phyloP scores from a whole-genome alignment of 2,888 invertebrate species.

The Buathra laborator region DNA sequence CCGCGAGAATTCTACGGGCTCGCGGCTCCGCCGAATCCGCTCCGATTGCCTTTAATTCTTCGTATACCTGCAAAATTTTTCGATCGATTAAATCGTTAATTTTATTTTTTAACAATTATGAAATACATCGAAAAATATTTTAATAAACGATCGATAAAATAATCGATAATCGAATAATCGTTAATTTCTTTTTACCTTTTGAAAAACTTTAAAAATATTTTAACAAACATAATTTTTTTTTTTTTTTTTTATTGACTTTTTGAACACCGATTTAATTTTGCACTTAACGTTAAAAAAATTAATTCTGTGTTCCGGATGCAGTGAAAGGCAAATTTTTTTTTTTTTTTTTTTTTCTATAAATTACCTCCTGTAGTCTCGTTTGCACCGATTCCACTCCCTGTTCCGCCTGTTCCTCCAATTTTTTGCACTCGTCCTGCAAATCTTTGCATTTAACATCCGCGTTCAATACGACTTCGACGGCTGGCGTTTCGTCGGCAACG shows the following conservation, averaged over 20 bases:
- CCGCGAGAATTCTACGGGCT: slow-evolving; percentile 97
- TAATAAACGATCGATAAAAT: slow-evolving; percentile 37
- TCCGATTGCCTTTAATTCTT: slow-evolving; percentile 97
- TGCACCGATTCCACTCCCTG: slow-evolving; percentile 91
- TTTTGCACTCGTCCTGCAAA: slow-evolving; percentile 93
- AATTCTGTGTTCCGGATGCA: too few species aligned
- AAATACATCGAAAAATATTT: not conserved
- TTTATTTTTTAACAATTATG: not conserved
- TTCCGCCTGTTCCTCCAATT: slow-evolving; percentile 91
- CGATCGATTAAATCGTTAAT: not conserved
- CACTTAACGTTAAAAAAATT: too few species aligned
- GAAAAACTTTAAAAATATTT: not conserved
- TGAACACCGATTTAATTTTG: too few species aligned
- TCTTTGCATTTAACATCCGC: slow-evolving; percentile 96
- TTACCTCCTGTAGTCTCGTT: slow-evolving; percentile 92
- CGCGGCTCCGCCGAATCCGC: slow-evolving; percentile 99
- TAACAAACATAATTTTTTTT: not conserved
- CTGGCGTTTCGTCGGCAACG: slow-evolving; percentile 96
- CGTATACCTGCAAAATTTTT: slow-evolving; percentile 89
- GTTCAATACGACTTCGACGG: slow-evolving; percentile 96
- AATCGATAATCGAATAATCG: too few species aligned
- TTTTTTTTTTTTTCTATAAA: slow-evolving; percentile 16
- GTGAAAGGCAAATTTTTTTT: too few species aligned
- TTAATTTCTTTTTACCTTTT: too few species aligned
- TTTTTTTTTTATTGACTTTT: not conserved